Base-by-base conservation (phyloP, 2,797 vertebrate genomes). In the Sebastes oblongus region DNA sequence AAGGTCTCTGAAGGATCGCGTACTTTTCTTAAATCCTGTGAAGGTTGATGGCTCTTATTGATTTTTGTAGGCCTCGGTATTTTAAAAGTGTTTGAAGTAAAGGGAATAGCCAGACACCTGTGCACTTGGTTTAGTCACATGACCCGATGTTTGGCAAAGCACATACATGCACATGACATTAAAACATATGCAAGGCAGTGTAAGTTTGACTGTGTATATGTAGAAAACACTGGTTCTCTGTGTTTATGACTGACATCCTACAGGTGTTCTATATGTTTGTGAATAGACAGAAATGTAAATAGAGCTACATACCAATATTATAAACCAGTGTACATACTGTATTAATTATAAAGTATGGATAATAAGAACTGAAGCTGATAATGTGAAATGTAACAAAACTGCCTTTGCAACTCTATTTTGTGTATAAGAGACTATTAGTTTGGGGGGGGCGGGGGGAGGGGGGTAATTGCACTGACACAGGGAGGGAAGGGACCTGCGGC, bases 241-340 rank as follows among this genome's bases (percentile, higher is more conserved):
- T 96, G 95, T 97, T 95, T 90, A 94, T 80, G 60, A 46, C 72
- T 66, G 70, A 46, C 82, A 74, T 81, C 64, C 46, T 71, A 56
- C 66, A 85, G 75, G 66, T 75, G 42, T 90, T 83, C 82, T 83
- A 62, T 90, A 68, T 91, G 75, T 92, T 86, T 94, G 92, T 94
- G 90, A 90, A 91, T 85, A 91, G 77, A 86, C 77, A 89, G 61
- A 88, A 83, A 89, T 93, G 93, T 95, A 93, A 84, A 93, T 92
- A 86, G 77, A 86, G 81, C 80, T 75, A 77, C 71, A 82, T 54
- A 88, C 76, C 70, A 90, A 90, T 64, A 75, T 59, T 79, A 83
- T 86, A 80, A 71, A 86, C 71, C 72, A 71, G 77, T 95, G 94
- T 95, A 94, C 73, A 94, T 93, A 94, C 61, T 88, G 79, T 86